Evolutionary conservation across 2,797 vertebrate genomes (phyloP).

Genomic region (Ctenochaetus hawaiiensis): DNA sequence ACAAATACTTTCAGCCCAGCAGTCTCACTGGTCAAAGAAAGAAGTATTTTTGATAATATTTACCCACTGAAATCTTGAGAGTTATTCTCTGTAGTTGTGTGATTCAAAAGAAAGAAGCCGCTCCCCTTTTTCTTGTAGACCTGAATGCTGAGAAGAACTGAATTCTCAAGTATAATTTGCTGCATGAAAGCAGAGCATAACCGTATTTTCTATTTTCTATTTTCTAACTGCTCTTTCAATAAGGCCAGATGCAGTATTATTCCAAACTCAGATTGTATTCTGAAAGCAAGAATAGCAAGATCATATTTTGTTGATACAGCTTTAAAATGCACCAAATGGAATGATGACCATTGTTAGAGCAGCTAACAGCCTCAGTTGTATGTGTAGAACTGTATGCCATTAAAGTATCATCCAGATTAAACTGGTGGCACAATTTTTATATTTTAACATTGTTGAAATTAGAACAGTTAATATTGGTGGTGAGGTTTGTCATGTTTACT

Average conservation of each 20-base stretch:
- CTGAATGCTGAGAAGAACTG: constrained; percentile 22
- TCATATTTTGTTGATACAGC: constrained; percentile 11
- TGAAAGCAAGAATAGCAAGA: background rate
- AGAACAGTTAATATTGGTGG: too few relatives aligned
- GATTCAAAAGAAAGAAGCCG: constrained; percentile 7
- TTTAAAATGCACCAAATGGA: constrained; percentile 21
- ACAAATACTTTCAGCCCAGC: background rate
- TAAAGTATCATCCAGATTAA: too few relatives aligned
- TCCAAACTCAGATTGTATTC: constrained; percentile 3
- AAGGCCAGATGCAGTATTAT: constrained; percentile 1
- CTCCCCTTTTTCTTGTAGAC: constrained; percentile 15
- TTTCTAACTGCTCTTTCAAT: constrained; percentile 13
- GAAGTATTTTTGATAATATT: constrained; percentile 23
- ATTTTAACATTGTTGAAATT: too few relatives aligned
- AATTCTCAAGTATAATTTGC: constrained; percentile 31
- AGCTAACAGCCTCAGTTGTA: too few relatives aligned
- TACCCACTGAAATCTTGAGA: constrained; percentile 16
- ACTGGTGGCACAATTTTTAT: too few relatives aligned
- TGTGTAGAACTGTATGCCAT: too few relatives aligned
- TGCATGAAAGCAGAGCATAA: constrained; percentile 37
- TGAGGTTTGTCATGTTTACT: too few relatives aligned
- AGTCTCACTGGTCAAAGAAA: constrained; percentile 5
- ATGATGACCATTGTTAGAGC: background rate
- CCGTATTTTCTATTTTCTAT: constrained; percentile 31
- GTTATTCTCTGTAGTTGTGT: constrained; percentile 7